Evolutionary conservation across 2,797 vertebrate species (phyloP).

Genomic region (Labeo calbasu): DNA sequence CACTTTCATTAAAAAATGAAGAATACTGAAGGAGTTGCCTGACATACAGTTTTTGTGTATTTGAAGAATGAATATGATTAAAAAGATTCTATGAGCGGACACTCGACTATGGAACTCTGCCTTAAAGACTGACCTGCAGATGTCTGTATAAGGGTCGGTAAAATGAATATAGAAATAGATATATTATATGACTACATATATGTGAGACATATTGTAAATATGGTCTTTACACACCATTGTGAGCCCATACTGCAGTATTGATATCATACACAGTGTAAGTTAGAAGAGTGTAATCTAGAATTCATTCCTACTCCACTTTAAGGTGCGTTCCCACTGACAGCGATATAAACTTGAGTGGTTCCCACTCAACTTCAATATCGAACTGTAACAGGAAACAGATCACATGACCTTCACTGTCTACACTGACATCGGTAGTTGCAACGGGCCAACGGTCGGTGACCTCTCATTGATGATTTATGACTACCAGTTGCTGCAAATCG

Average conservation of each 20-base stretch:
- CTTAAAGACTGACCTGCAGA: constrained; percentile 91
- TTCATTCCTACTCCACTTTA: constrained; percentile 29
- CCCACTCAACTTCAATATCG: not conserved
- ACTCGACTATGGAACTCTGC: constrained; percentile 93
- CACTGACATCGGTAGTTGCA: not conserved
- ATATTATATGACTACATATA: constrained; percentile 75
- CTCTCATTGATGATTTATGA: not conserved
- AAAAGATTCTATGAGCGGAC: constrained; percentile 78
- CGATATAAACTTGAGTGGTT: constrained; percentile 16
- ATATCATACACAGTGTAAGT: constrained; percentile 16
- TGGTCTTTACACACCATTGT: constrained; percentile 84
- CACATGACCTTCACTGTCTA: constrained; percentile 24
- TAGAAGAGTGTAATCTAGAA: constrained; percentile 28
- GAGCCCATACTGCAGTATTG: constrained; percentile 74
- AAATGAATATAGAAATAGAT: constrained; percentile 72
- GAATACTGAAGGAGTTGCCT: constrained; percentile 78
- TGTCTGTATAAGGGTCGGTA: constrained; percentile 80
- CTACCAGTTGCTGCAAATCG: not conserved
- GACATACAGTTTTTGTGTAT: constrained; percentile 79
- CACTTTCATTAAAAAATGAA: constrained; percentile 77
- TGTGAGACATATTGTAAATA: constrained; percentile 94
- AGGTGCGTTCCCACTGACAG: constrained; percentile 23
- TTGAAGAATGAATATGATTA: constrained; percentile 72
- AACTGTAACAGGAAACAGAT: constrained; percentile 8
- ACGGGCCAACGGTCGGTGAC: too few relatives aligned